phyloP scores from a whole-genome alignment of 2,888 invertebrate species.

The Hartigia nigra region DNA sequence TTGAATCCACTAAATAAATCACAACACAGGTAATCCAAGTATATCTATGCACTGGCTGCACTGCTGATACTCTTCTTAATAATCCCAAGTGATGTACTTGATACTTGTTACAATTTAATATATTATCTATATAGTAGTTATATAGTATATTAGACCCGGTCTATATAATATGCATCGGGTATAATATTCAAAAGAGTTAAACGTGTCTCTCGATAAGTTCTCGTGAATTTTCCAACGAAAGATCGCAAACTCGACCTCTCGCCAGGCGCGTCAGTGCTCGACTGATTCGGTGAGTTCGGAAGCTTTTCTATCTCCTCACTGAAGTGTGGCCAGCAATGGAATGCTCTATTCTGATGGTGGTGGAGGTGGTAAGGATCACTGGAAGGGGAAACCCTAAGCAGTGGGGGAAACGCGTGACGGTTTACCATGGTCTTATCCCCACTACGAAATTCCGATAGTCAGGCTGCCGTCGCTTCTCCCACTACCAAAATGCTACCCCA shows the following conservation, averaged over 20 bases:
- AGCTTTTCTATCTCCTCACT: conserved; percentile 53
- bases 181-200: not conserved
- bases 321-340: conserved; percentile 59
- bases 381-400: conserved; percentile 30
- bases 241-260: conserved; percentile 46
- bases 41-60: conserved; percentile 2
- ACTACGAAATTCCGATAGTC: conserved; percentile 57
- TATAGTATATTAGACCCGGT: not conserved
- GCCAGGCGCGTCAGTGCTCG: conserved; percentile 57
- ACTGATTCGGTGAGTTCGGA: conserved; percentile 55
- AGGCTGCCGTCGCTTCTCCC: conserved; percentile 42
- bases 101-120: conserved; percentile 5
- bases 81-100: conserved; percentile 20
- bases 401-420: conserved; percentile 62
- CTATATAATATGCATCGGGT: not conserved
- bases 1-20: conserved; percentile 4
- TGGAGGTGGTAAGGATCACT: conserved; percentile 32
- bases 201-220: not conserved
- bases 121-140: not conserved
- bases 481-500: conserved; percentile 18
- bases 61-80: not conserved
- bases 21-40: conserved; percentile 13
- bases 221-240: not conserved
- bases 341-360: conserved; percentile 47
- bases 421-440: conserved; percentile 56